Evolutionary conservation across 1,140 invertebrate species (phyloP), one percentile per base, ranked within the genome.

Genomic region (Diorhabda sublineata): DNA sequence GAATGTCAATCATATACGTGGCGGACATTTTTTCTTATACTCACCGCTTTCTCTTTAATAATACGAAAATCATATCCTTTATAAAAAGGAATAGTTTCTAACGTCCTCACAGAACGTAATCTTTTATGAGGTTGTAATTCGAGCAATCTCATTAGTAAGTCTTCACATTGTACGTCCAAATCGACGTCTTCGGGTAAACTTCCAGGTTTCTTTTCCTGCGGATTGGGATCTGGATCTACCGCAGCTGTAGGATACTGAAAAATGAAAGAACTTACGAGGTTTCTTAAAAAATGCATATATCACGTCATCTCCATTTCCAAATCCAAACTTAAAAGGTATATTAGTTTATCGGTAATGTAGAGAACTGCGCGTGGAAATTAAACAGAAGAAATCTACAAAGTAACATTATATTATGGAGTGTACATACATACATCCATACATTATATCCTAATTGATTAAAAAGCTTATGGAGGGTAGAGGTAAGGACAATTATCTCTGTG

Each of bases 21-120:
- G 26, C 26, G 26, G 26, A 26, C 26, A 26, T 26, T 26, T 26
- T 26, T 26, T 26, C n/a, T 6, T 52, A 4, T 8, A 52, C 47
- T 52, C 66, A 79, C 74, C 60, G 72, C 73, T 56, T 72, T 75
- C 6, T 71, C 67, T 62, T 78, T 79, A 2, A 83, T 81, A 65
- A 80, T 73, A 42, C 80, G 80, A 57, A 84, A 82, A 77, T 81
- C 81, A 69, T 82, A 86, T 61, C 80, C 79, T 73, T 83, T 83
- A 72, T 81, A 86, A 61, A 85, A 83, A 11, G 84, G 82, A 4
- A 84, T 83, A 45, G 77, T 80, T 67, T 83, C 77, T 11, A 86
- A 73, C 1, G 80, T 76, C 69, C 83, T 77, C 43, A 85, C 71
- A 11, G 83, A 82, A 43, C 79, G 79, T 4, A 86, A 75, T 44